These are phyloP conservation scores for Sphaerophoria rueppellii DNA, from an alignment of 2,888 invertebrate genomes.

Conservation along the genomic window DNA sequence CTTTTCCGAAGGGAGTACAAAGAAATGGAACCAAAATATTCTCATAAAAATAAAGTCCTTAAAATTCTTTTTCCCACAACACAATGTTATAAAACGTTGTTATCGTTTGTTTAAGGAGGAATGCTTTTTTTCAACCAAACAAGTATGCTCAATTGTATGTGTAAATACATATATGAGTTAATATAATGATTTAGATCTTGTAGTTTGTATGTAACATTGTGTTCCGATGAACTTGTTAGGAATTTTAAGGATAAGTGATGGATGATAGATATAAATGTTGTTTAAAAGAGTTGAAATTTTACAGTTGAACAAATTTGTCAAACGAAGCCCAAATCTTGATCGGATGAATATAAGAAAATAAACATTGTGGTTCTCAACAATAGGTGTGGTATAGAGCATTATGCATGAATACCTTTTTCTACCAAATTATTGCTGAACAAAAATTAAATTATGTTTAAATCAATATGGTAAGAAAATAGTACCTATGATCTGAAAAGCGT, in stretches of 20 bases:
- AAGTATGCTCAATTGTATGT: constrained; percentile 30
- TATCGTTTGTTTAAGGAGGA: constrained; percentile 19
- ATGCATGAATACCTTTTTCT: no score
- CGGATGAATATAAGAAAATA: no score
- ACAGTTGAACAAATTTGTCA: constrained; percentile 6
- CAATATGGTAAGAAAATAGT: no score
- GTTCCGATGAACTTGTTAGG: neutral
- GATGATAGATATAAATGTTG: neutral
- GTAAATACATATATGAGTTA: constrained; percentile 24
- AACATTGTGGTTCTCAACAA: no score
- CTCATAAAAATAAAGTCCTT: constrained; percentile 29
- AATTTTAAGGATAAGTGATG: no score
- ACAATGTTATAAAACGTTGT: neutral
- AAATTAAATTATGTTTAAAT: no score
- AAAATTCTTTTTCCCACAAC: neutral
- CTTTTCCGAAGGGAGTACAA: neutral
- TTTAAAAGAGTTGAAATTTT: constrained; percentile 4
- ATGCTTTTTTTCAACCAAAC: neutral
- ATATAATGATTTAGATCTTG: neutral
- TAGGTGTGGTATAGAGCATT: no score
- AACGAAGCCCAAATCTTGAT: no score
- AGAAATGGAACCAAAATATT: neutral
- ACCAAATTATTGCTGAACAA: no score
- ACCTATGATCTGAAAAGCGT: no score
- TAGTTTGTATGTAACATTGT: no score